Base-by-base conservation (phyloP, 1,140 invertebrate genomes). In the Drosophila murphyi region DNA sequence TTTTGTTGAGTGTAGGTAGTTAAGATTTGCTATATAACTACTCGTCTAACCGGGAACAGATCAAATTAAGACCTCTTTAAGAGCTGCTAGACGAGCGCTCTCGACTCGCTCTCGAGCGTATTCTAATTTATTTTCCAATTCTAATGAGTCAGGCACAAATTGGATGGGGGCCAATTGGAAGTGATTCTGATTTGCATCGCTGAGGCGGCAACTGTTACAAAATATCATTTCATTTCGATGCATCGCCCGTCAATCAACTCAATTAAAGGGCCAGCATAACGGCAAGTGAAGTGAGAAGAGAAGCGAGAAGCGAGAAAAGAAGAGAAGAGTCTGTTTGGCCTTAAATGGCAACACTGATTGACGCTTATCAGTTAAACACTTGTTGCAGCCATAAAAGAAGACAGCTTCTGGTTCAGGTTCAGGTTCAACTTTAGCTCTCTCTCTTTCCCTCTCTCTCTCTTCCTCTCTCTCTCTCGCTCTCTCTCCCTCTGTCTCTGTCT, bases 191-290 rank as follows among this genome's bases (percentile, higher is more conserved):
- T 69, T 69, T 69, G 43, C 72, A 74, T 70, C 34, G 8, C 20
- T 5, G 50, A 32, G 61, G 55, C 65, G 72, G 67, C 71, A 72
- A 45, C 67, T 57, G 63, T 70, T 76, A 73, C 83, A 76, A 63
- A 20, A 20, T 20, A 20, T 20, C 56, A 76, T 82, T 76, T 79
- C 43, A 28, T n/a, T 6, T 35, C 31, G 52, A 8, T 50, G 5
- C 7, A 10, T 20, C 34, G 10, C 12, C 7, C 65, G 62, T 81
- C 73, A 81, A 81, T 81, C 73, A 73, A 51, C 51, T 32, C 72
- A 86, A 88, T 86, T 86, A 88, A 72, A 74, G 76, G 65, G 48
- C 60, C 48, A 78, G 50, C 80, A 82, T 80, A 82, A 82, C 82
- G 83, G 83, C 87, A 82, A 87, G 79, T 82, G 68, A 72, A 67